Conservation (phyloP, 2,113 vertebrate species). For the Apodemus sylvaticus region DNA sequence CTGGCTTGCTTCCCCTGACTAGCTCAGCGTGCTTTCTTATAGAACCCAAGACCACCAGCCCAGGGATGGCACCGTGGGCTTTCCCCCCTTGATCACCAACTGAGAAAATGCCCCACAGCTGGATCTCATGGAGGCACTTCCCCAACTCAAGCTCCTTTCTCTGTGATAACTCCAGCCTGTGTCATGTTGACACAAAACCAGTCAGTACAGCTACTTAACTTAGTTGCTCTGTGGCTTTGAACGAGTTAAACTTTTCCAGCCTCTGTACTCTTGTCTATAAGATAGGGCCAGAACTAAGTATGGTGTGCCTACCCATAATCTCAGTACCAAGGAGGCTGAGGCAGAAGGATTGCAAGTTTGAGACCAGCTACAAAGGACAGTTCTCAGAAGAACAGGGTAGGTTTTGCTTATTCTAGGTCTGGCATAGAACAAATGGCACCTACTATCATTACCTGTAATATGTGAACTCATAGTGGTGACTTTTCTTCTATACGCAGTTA, state of each 20-base stretch:
- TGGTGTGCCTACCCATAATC: neutral
- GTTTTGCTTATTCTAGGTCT: neutral
- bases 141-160: too few relatives aligned
- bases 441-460: neutral
- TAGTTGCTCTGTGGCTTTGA: slow-evolving; percentile 6
- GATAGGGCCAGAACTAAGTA: neutral
- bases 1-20: too few relatives aligned
- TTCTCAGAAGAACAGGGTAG: neutral
- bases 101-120: too few relatives aligned
- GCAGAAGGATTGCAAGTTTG: neutral
- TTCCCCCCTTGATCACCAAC: too few relatives aligned
- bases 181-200: too few relatives aligned
- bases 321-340: neutral
- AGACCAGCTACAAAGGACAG: neutral
- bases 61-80: too few relatives aligned
- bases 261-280: neutral
- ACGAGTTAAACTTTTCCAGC: neutral
- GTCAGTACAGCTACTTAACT: neutral
- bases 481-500: slow-evolving; percentile 13
- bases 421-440: neutral
- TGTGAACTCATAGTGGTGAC: neutral
- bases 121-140: too few relatives aligned
- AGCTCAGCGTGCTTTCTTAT: too few relatives aligned
- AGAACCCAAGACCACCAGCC: too few relatives aligned
- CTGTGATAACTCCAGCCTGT: too few relatives aligned